Evolutionary conservation across 2,113 vertebrate species (phyloP).

Genomic region (Misgurnus mizolepis): DNA sequence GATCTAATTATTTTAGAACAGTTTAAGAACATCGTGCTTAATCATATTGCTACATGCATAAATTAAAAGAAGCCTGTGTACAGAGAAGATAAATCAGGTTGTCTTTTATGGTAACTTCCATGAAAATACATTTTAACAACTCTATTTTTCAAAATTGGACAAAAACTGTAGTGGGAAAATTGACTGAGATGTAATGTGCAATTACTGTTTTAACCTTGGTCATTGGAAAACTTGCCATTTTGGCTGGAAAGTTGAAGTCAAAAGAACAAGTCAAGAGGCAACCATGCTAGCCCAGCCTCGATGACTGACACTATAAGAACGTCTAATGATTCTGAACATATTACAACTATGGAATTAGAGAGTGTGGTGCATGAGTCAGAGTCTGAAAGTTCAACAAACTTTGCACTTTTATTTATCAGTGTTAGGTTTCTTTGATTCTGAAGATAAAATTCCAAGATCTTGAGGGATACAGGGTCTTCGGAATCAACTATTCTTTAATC

Average conservation of each 20-base stretch:
- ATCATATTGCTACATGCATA: not conserved
- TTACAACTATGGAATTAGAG: too few species aligned
- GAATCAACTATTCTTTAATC: too few species aligned
- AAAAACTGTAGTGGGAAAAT: not conserved
- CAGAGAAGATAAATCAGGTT: not conserved
- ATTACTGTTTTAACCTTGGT: not conserved
- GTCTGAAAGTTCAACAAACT: not conserved
- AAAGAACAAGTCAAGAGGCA: not conserved
- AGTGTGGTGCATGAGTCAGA: too few species aligned
- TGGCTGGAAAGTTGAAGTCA: not conserved
- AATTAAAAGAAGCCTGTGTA: not conserved
- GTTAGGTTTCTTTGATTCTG: not conserved
- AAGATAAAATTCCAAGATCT: not conserved
- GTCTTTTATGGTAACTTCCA: not conserved
- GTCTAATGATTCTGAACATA: too few species aligned
- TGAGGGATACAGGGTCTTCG: not conserved
- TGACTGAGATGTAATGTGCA: not conserved
- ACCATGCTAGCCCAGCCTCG: not conserved
- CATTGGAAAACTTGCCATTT: not conserved
- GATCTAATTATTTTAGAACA: not conserved
- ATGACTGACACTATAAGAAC: not conserved
- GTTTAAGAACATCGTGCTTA: not conserved
- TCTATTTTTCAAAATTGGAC: not conserved
- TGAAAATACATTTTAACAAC: not conserved
- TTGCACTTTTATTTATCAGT: not conserved